Conservation (phyloP, 2,113 vertebrate genomes). For the Psephotus haematonotus region DNA sequence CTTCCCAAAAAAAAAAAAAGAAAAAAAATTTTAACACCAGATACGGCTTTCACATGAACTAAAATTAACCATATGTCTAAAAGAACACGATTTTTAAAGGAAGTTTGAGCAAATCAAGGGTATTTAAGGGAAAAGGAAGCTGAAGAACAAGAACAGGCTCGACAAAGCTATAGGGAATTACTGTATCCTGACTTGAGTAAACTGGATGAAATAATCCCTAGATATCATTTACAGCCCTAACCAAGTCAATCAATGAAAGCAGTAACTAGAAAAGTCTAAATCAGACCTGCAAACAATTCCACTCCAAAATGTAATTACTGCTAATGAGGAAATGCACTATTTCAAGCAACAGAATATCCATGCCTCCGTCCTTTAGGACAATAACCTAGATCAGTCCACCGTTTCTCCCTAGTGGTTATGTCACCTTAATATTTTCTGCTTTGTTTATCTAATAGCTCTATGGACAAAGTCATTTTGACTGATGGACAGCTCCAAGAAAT, state of each 20-base stretch:
- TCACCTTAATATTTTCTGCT: not conserved
- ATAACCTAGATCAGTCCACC: not conserved
- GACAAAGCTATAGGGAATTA: not conserved
- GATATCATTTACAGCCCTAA: not conserved
- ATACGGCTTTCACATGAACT: not conserved
- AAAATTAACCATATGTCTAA: not conserved
- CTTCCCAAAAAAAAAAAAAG: not conserved
- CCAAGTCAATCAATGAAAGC: not conserved
- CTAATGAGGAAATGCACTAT: not conserved
- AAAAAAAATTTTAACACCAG: not conserved
- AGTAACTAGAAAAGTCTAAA: not conserved
- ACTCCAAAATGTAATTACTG: not conserved
- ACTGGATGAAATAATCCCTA: not conserved
- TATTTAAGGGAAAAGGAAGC: not conserved
- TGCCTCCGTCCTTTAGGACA: not conserved
- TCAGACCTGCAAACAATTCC: not conserved
- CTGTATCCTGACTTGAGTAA: not conserved
- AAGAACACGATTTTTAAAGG: not conserved
- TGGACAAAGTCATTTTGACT: not conserved
- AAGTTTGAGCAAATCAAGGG: not conserved
- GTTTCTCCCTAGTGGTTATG: not conserved
- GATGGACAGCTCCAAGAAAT: not conserved
- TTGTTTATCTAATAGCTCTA: not conserved
- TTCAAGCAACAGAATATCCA: not conserved
- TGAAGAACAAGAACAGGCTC: not conserved